phyloP scores from a whole-genome alignment of 2,113 vertebrate species.

The Neodontobutis hainanensis region DNA sequence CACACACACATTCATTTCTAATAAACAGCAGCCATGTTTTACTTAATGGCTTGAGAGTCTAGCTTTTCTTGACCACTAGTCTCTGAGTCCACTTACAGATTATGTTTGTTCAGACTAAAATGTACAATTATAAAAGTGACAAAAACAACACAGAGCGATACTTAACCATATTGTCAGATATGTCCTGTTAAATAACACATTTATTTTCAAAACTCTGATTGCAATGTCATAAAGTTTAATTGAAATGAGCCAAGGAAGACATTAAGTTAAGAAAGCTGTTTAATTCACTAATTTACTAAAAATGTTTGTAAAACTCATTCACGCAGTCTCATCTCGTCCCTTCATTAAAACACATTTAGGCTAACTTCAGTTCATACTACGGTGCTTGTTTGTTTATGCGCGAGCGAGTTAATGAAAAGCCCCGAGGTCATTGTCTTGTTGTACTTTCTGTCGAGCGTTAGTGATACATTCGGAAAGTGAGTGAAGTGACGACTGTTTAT shows the following conservation, averaged over 20 bases:
- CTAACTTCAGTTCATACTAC: no score
- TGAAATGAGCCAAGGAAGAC: slow-evolving; percentile 32
- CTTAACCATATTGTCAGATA: no score
- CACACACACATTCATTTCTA: no score
- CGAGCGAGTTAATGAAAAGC: neutral
- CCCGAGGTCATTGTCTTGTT: slow-evolving; percentile 12
- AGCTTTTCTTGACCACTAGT: no score
- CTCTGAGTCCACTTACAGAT: no score
- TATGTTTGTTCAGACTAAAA: no score
- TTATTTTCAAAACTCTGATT: neutral
- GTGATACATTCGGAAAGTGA: slow-evolving; percentile 24
- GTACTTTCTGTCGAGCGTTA: neutral
- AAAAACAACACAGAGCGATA: no score
- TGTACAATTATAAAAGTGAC: no score
- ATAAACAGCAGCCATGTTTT: no score
- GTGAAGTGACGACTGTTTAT: slow-evolving; percentile 31
- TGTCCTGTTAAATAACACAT: no score
- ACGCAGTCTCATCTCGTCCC: neutral
- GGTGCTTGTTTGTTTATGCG: neutral
- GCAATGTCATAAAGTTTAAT: slow-evolving; percentile 23
- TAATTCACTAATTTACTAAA: neutral
- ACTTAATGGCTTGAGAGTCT: no score
- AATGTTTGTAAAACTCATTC: neutral
- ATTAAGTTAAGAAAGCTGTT: slow-evolving; percentile 26
- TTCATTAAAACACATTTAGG: no score